Evolutionary conservation across 2,888 invertebrate genomes (phyloP).

Genomic region (Phorcus lineatus): DNA sequence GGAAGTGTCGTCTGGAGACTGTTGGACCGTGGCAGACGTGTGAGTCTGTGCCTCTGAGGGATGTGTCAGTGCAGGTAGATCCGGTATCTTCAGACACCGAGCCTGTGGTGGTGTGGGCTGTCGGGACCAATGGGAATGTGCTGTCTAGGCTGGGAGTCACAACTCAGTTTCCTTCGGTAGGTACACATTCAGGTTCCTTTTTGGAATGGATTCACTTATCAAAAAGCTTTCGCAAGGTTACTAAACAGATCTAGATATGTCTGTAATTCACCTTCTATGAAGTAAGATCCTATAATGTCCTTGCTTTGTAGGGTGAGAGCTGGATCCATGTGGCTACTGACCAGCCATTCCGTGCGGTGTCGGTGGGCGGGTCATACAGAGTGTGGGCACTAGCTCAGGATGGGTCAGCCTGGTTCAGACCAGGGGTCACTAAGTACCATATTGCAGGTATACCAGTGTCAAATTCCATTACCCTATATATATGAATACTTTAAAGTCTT

Average conservation of each 20-base stretch:
- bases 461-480: too few species aligned
- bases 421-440: conserved; percentile 87
- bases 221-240: too few species aligned
- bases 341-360: conserved; percentile 82
- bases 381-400: conserved; percentile 90
- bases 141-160: conserved; percentile 88
- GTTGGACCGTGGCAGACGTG: conserved; percentile 92
- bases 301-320: conserved; percentile 79
- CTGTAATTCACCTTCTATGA: too few species aligned
- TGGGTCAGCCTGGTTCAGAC: conserved; percentile 88
- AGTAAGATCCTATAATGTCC: background rate
- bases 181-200: background rate
- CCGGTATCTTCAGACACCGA: conserved; percentile 63
- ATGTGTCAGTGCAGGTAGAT: conserved; percentile 84
- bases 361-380: conserved; percentile 75
- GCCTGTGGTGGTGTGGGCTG: conserved; percentile 82
- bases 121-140: conserved; percentile 90
- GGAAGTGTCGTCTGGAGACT: conserved; percentile 87
- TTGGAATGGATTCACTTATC: too few species aligned
- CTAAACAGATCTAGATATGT: too few species aligned
- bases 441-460: conserved; percentile 79
- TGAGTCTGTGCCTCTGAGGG: conserved; percentile 89
- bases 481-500: too few species aligned
- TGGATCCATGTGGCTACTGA: conserved; percentile 89
- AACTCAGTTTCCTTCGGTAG: conserved; percentile 83